Evolutionary conservation across 2,888 invertebrate genomes (phyloP), one percentile per base, ranked within the genome.

Genomic region (Cerceris rybyensis): DNA sequence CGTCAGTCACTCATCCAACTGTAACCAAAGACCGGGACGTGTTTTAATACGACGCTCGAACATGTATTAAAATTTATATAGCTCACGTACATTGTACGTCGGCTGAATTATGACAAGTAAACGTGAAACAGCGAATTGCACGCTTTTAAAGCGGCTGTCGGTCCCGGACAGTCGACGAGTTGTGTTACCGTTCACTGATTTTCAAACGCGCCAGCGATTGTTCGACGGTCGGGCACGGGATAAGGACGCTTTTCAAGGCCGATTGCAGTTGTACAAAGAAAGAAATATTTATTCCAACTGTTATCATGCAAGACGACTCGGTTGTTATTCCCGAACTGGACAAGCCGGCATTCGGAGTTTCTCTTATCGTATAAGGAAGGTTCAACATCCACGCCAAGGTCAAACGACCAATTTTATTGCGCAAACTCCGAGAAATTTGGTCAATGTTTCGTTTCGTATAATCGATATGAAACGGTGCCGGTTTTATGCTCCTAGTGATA

Each of bases 371-470:
- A 57, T 70, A 66, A 70, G 75, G 54, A 79, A 77, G 69, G 88
- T 89, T 88, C 89, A 88, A 88, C 83, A 87, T 86, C 83, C 89
- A 88, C 81, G 81, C 80, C 88, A 86, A 88, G 88, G 89, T 85
- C 87, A 78, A 46, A 66, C 75, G 76, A 71, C 78, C 80, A 73
- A 75, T 75, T 49, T 69, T 17, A 70, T 60, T 57, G 63, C 63
- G 61, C 43, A 42, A 66, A 58, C 60, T 60, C 57, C 57, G 50
- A 68, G 67, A 58, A 71, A 76, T 71, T 76, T 59, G 52, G 63
- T 55, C 49, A 43, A 52, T 61, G 49, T 5, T 17, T 1, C 17
- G 9, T 8, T 11, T 43, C 9, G n/a, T 17, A 13, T 50, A 43
- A 49, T 49, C 57, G 50, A 55, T 61, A 28, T 28, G 2, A 28